Base-by-base conservation (phyloP, 2,797 vertebrate genomes). In the Uromys caudimaculatus region DNA sequence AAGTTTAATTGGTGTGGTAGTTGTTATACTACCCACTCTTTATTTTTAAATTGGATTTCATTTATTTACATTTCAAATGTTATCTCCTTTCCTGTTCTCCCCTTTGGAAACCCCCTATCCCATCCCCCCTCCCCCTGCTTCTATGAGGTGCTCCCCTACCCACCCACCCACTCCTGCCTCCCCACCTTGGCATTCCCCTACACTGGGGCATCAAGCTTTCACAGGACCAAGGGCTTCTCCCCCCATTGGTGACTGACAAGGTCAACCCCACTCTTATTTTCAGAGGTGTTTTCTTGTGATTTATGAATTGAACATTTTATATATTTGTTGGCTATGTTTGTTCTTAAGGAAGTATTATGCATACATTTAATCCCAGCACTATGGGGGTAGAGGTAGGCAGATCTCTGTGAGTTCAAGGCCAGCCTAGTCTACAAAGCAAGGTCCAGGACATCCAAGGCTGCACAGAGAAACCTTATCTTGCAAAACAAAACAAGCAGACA, bases 211-310 rank as follows among this genome's bases (percentile, higher is more conserved):
- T 44, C 44, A 44, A 44, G 44, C 44, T 44, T 44, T 44, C 44
- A 44, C 44, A 44, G 44, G 44, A 44, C 44, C 44, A 44, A 44
- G 44, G 44, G 44, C 44, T 44, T 44, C 44, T 44, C 44, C 44
- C 44, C 44, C 44, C 3, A 44, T 44, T 44, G 44, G 6, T 44
- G 44, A 44, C 44, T 44, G 44, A 44, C 44, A 44, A 44, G 44
- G 44, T 6, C 44, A 44, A 3, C 44, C 44, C 44, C 35, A 24
- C 10, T 58, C 38, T 75, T 56, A 12, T 73, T 94, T 87, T 87
- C 35, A 92, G 71, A 86, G 29, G 16, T 44, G 84, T 93, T 95
- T 93, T n/a, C 71, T 84, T 23, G 78, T 94, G 29, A 75, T 52
- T 5, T 89, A 2, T 78, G 32, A 54, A 75, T 14, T 38, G 35